Conservation (phyloP, 2,888 invertebrate species). For the Fissipunctia ypsillon region DNA sequence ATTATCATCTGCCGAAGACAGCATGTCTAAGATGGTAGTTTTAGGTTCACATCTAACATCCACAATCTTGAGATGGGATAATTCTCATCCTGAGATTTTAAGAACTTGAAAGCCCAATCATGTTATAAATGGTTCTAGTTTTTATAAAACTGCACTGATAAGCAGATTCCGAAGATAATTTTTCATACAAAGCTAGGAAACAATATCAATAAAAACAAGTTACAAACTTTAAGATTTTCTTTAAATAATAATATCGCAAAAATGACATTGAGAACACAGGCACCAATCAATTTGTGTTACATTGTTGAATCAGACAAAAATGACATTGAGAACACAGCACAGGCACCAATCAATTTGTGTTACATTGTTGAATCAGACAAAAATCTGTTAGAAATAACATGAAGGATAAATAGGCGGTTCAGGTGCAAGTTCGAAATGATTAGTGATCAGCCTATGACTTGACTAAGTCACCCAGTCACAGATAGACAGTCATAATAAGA, state of each 20-base stretch:
- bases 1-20: slow-evolving; percentile 10
- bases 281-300: background rate
- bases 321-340: background rate
- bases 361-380: background rate
- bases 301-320: background rate
- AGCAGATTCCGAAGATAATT: too few relatives aligned
- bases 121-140: too few relatives aligned
- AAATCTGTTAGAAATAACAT: background rate
- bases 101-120: too few relatives aligned
- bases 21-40: background rate
- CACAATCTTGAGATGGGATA: background rate
- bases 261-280: background rate
- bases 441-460: background rate
- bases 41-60: background rate
- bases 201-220: too few relatives aligned
- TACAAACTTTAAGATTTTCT: background rate
- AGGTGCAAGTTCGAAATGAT: background rate
- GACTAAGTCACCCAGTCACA: background rate
- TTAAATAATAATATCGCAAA: too few relatives aligned
- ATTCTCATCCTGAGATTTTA: background rate
- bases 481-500: too few relatives aligned
- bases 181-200: too few relatives aligned
- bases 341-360: background rate
- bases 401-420: background rate
- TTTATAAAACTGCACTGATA: background rate